Evolutionary conservation across 2,888 invertebrate genomes (phyloP).

Genomic region (Xestobium rufovillosum): DNA sequence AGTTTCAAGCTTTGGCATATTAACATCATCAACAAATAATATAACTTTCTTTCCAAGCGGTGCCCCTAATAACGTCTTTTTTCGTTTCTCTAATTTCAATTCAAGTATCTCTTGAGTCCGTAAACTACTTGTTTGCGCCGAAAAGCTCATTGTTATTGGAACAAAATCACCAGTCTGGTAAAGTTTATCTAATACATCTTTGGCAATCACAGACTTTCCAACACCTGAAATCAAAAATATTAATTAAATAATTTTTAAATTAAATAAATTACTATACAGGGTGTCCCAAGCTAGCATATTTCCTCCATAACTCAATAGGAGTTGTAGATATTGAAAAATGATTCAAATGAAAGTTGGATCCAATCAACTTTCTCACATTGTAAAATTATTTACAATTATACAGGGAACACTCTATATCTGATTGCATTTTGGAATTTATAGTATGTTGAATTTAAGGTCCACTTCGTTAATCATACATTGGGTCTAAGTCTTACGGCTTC

Average conservation of each 20-base stretch:
- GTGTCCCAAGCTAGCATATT: no score
- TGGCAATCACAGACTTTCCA: constrained; percentile 82
- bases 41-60: constrained; percentile 76
- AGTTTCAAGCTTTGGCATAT: constrained; percentile 80
- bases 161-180: constrained; percentile 54
- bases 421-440: no score
- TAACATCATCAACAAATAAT: constrained; percentile 85
- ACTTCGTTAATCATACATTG: no score
- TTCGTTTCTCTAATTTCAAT: constrained; percentile 73
- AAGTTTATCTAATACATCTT: constrained; percentile 62
- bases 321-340: no score
- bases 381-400: no score
- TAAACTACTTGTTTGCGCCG: constrained; percentile 81
- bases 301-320: no score
- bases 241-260: constrained; percentile 2
- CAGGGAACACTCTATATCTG: no score
- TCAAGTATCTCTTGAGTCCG: constrained; percentile 84
- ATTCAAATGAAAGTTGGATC: no score
- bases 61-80: constrained; percentile 71
- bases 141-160: constrained; percentile 78
- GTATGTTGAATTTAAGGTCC: no score
- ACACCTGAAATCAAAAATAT: constrained; percentile 53
- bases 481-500: no score
- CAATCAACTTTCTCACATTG: no score
- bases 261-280: no score